Evolutionary conservation across 2,888 invertebrate genomes (phyloP), one percentile per base, ranked within the genome.

Genomic region (Lochmaea crataegi): DNA sequence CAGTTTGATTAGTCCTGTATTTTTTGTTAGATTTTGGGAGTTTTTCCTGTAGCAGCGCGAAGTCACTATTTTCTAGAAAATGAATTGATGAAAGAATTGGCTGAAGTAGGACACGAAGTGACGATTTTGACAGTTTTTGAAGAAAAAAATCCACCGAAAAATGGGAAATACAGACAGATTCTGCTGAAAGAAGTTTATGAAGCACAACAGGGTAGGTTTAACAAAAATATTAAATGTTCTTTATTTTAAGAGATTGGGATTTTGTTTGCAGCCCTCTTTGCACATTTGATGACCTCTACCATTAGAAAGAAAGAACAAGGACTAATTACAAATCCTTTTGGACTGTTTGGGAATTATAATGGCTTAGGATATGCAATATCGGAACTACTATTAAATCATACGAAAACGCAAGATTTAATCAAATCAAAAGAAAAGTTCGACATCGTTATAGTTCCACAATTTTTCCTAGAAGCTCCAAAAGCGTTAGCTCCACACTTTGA

Each of bases 401-500:
- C 71, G 76, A 85, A 79, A 12, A 80, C 85, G 2, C 81, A 82
- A 75, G 70, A 81, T 16, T 75, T 85, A 3, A 65, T 85, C 11
- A 74, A 82, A 26, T 86, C 87, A 0, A 75, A 81, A 38, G 80
- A 86, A 67, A 80, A 82, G 14, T 86, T 88, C 68, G 87, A 87
- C 74, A 76, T 85, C n/a, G 84, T 87, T 1, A 83, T 88, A 10
- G 85, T 88, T 2, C 89, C 89, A 76, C 83, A 88, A 65, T 88
- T 89, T 78, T 79, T 88, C 26, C 87, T 87, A 77, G 90, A 90
- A 77, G 88, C 89, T 9, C 81, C 85, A 22, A 82, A 73, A 68
- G 89, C 88, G 0, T 81, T 87, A 3, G 84, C 85, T 9, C 77
- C 83, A 51, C 83, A 84, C 73, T 85, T 83, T 75, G 81, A 86